Evolutionary conservation across 2,113 vertebrate species (phyloP).

Genomic region (Rhea americana): DNA sequence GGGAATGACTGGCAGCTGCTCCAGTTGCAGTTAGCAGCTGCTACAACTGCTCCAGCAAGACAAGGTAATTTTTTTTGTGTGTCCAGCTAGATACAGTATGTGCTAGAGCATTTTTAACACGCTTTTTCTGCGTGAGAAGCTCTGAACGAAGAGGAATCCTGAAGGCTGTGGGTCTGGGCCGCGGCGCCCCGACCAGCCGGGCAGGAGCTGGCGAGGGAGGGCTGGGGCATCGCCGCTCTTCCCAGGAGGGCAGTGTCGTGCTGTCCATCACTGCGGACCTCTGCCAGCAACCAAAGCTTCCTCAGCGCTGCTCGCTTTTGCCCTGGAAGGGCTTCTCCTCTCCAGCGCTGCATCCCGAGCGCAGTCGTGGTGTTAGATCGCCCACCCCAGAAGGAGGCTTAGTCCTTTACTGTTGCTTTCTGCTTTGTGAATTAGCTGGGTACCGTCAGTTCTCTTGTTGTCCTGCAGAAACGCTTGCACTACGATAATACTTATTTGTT

Average conservation of each 20-base stretch:
- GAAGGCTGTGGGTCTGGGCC: neutral
- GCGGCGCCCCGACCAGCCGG: neutral
- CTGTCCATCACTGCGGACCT: neutral
- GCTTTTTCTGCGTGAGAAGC: neutral
- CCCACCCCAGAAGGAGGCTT: neutral
- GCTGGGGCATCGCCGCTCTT: neutral
- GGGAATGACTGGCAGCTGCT: neutral
- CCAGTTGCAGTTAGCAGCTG: neutral
- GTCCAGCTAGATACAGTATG: neutral
- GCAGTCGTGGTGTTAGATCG: neutral
- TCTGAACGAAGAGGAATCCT: neutral
- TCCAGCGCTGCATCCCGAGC: neutral
- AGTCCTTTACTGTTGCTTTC: neutral
- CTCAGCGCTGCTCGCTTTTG: neutral
- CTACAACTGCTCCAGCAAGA: neutral
- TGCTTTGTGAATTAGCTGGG: neutral
- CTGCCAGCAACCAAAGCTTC: neutral
- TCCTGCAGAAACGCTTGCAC: neutral
- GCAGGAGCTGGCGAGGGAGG: neutral
- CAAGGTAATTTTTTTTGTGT: too few relatives aligned
- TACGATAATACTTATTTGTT: neutral
- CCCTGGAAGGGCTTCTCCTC: neutral
- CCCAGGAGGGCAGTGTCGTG: neutral
- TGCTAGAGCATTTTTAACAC: neutral
- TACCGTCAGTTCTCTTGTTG: neutral